Evolutionary conservation across 2,113 vertebrate species (phyloP), one percentile per base, ranked within the genome.

Genomic region (Ahaetulla prasina): DNA sequence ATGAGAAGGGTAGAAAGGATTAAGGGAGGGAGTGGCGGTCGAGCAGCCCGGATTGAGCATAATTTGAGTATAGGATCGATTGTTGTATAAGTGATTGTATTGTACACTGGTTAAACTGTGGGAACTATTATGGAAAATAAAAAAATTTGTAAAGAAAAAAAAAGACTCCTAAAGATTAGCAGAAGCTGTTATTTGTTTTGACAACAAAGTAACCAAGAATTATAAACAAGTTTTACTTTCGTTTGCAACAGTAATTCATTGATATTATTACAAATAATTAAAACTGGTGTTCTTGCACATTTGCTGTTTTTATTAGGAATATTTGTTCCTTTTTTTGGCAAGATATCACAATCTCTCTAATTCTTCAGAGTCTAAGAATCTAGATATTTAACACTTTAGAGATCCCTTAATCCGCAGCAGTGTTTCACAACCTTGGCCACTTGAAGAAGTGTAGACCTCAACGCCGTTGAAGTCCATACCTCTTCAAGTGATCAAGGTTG

Each of bases 151-250:
- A n/a, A n/a, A n/a, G n/a, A n/a, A n/a, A n/a, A n/a, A n/a, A n/a
- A n/a, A n/a, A n/a, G n/a, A n/a, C 85, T 93, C 92, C 95, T 91
- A 55, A 92, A 57, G 52, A 96, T 84, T 0, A 1, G 45, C 91
- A 54, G 25, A 63, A 89, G 20, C 47, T 94, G 50, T 91, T n/a
- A 57, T 27, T 49, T 22, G 52, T 93, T 92, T 92, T 55, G 52
- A 35, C 45, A 85, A 27, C 80, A 89, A 90, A 74, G 4, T n/a
- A 39, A 86, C 18, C 43, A 54, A 20, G 43, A 89, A 54, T 52
- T 52, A 68, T 35, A 63, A 3, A 14, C 20, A 52, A 6, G 1
- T 35, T 88, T 87, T 50, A 20, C 9, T 91, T 84, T 45, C 1
- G n/a, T 14, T 53, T 68, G 16, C 30, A 30, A 86, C 3, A 7